Evolutionary conservation across 2,888 invertebrate genomes (phyloP).

Genomic region (Meganola albula): DNA sequence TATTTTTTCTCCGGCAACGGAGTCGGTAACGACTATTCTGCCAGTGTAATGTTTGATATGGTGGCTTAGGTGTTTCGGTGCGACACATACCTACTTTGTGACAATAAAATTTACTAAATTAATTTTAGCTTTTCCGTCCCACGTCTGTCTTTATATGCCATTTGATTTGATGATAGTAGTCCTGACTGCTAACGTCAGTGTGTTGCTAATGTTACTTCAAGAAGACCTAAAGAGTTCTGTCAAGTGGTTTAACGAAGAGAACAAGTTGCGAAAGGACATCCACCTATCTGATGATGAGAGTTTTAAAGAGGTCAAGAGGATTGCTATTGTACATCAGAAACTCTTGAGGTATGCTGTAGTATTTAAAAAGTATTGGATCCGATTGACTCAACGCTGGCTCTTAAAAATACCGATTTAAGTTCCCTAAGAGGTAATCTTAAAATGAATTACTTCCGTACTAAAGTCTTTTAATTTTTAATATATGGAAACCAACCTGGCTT

Average conservation of each 20-base stretch:
- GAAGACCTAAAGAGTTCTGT: slow-evolving; percentile 20
- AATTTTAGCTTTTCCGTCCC: slow-evolving; percentile 17
- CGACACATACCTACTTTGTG: no score
- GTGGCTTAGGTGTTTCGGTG: not conserved
- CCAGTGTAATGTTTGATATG: not conserved
- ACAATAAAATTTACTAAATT: not conserved
- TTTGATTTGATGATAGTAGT: slow-evolving; percentile 22
- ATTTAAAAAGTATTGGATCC: no score
- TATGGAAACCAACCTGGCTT: no score
- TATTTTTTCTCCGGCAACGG: not conserved
- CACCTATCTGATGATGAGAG: slow-evolving; percentile 7
- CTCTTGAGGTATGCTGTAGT: slow-evolving; percentile 23
- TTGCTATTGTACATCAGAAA: slow-evolving; percentile 23
- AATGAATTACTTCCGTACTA: no score
- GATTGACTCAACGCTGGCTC: no score
- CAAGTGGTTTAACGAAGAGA: not conserved
- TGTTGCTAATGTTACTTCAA: slow-evolving; percentile 24
- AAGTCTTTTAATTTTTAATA: no score
- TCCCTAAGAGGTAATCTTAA: no score
- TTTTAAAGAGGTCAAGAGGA: slow-evolving; percentile 14
- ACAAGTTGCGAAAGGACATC: not conserved
- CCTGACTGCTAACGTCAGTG: slow-evolving; percentile 26
- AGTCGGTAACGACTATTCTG: not conserved
- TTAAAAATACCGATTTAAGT: no score
- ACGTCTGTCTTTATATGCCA: slow-evolving; percentile 23